These are phyloP conservation scores for Parnassius smintheus DNA, from an alignment of 2,888 invertebrate genomes.

Conservation along the genomic window DNA sequence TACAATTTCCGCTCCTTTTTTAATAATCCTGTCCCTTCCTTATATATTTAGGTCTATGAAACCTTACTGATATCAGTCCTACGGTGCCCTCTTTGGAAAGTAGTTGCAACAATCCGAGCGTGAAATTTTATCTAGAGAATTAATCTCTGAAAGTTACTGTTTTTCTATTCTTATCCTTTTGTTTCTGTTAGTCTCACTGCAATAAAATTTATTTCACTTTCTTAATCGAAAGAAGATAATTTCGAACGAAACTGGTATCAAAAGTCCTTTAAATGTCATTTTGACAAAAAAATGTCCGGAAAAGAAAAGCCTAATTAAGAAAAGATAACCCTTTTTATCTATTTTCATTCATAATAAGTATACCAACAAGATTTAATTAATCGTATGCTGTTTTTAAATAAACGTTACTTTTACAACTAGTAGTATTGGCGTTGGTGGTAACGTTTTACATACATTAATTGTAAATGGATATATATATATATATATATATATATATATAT, in stretches of 20 bases:
- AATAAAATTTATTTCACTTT: constrained; percentile 66
- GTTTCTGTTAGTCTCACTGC: constrained; percentile 60
- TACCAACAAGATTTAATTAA: too few species aligned
- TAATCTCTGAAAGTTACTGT: constrained; percentile 72
- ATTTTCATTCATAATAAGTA: too few species aligned
- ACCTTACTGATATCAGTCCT: constrained; percentile 53
- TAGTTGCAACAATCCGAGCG: constrained; percentile 66
- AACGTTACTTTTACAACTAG: too few species aligned
- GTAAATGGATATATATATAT: too few species aligned
- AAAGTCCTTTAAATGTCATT: not conserved
- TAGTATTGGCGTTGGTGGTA: too few species aligned
- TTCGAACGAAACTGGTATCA: constrained; percentile 45
- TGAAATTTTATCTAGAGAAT: constrained; percentile 78
- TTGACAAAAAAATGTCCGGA: too few species aligned
- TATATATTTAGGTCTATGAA: constrained; percentile 40
- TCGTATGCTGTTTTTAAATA: too few species aligned
- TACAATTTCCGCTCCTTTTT: too few species aligned
- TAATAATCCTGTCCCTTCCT: constrained; percentile 32
- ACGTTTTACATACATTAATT: too few species aligned
- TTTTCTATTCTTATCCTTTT: constrained; percentile 52
- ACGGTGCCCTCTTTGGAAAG: constrained; percentile 52
- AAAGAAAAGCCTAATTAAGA: too few species aligned
- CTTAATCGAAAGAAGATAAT: constrained; percentile 68
- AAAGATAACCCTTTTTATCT: too few species aligned
- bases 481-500: too few species aligned